Conservation (phyloP, 2,888 invertebrate genomes). For the Drosophila meridiana region DNA sequence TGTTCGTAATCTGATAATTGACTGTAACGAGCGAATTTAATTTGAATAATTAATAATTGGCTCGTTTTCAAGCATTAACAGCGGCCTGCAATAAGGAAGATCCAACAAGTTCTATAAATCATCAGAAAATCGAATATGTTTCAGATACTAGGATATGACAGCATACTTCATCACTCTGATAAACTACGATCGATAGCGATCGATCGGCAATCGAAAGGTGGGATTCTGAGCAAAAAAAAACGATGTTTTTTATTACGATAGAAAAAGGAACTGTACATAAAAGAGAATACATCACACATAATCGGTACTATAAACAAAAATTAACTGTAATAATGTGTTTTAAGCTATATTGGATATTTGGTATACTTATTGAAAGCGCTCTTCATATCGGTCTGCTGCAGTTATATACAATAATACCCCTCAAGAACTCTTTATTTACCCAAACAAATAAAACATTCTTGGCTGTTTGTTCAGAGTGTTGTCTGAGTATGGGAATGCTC, state of each 20-base stretch:
- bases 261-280: no score
- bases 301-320: not conserved
- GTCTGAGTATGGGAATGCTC: not conserved
- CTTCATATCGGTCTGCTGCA: not conserved
- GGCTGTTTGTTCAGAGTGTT: not conserved
- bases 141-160: not conserved
- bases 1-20: conserved; percentile 31
- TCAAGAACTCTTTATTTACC: not conserved
- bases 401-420: not conserved
- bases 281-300: no score
- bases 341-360: not conserved
- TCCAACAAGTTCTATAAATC: conserved; percentile 26
- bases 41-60: conserved; percentile 22
- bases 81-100: conserved; percentile 30
- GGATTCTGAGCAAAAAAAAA: not conserved
- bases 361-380: not conserved
- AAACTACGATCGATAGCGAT: not conserved
- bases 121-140: conserved; percentile 3
- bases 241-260: no score
- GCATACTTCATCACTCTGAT: conserved; percentile 5
- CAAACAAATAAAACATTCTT: conserved; percentile 1
- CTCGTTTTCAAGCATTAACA: not conserved
- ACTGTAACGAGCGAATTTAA: conserved; percentile 9
- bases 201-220: not conserved
- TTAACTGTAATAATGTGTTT: not conserved